Evolutionary conservation across 2,888 invertebrate genomes (phyloP).

Genomic region (Rhimphoctona megacephalus): DNA sequence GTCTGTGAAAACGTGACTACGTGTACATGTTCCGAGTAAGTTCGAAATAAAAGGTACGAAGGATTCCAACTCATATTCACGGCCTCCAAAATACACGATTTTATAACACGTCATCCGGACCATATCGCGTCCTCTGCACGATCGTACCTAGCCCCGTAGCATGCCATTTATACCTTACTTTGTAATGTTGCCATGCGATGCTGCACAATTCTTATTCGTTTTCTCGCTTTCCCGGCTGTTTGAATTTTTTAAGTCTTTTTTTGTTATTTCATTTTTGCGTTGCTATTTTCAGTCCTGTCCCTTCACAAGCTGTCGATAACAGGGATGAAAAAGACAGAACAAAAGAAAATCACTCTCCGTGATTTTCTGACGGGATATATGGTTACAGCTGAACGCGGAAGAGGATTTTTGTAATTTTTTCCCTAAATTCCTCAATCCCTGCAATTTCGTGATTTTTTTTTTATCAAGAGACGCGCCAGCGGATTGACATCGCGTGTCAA

Average conservation of each 20-base stretch:
- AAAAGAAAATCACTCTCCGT: not conserved
- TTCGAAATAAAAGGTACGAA: slow-evolving; percentile 36
- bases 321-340: not conserved
- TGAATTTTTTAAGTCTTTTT: not conserved
- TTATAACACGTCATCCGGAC: slow-evolving; percentile 56
- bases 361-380: not conserved
- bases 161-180: slow-evolving; percentile 31
- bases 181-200: slow-evolving; percentile 40
- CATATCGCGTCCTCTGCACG: slow-evolving; percentile 48
- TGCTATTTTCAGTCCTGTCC: not conserved
- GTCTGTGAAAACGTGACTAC: not conserved
- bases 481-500: not conserved
- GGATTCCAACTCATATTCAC: slow-evolving; percentile 25
- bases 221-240: not conserved
- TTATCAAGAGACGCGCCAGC: not conserved
- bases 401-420: not conserved
- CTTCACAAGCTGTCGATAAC: not conserved
- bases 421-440: not conserved
- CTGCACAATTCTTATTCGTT: not conserved
- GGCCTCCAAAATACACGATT: slow-evolving; percentile 41
- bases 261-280: not conserved
- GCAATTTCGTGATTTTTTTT: not conserved
- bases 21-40: slow-evolving; percentile 9
- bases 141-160: slow-evolving; percentile 6
- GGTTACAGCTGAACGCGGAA: not conserved